Percentiles rank a stretch among this genome's conserved stretches.
Conservation (phyloP, 2,888 invertebrate genomes). For the Himalopsyche tibetana region DNA sequence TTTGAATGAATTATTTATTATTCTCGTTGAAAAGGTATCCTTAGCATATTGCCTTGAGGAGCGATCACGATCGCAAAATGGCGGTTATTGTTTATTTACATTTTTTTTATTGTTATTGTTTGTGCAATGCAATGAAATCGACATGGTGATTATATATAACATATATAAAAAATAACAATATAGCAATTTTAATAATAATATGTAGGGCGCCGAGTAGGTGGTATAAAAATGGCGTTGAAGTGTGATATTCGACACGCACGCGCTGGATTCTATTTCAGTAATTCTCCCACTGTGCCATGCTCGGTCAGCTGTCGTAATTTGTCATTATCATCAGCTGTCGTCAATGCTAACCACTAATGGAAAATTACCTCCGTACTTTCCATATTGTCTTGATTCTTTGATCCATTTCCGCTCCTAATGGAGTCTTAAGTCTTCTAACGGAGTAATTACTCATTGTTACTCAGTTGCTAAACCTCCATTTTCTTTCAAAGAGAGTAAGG, state of each 20-base stretch:
- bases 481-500: no score
- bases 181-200: not conserved
- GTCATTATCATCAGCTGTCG: no score
- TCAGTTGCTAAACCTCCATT: no score
- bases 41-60: not conserved
- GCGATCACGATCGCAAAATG: not conserved
- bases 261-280: not conserved
- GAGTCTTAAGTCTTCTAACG: no score
- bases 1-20: no score
- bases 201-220: not conserved
- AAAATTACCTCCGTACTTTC: no score
- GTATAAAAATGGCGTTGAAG: not conserved
- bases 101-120: not conserved
- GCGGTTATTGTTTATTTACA: not conserved
- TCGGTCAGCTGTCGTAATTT: no score
- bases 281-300: not conserved
- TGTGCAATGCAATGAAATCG: not conserved
- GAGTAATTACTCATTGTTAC: no score
- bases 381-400: no score
- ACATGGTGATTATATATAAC: not conserved
- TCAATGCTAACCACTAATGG: no score
- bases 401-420: no score
- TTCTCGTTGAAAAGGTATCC: no score
- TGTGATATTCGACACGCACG: not conserved
- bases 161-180: not conserved